Percentiles rank a stretch among this genome's conserved stretches.
phyloP scores from a whole-genome alignment of 2,888 invertebrate species.

The Ochropleura plecta region DNA sequence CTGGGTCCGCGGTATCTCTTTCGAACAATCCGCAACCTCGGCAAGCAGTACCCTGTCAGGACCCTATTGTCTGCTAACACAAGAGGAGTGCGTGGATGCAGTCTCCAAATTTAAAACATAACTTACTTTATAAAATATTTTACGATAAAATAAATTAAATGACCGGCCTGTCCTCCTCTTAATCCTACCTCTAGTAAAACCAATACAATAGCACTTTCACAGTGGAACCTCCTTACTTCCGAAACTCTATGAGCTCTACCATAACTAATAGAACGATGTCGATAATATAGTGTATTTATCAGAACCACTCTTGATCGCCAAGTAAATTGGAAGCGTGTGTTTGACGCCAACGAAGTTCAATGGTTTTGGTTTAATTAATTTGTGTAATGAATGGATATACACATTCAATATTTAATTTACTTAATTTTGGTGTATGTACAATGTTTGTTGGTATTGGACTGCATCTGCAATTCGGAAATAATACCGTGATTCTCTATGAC shows the following conservation, averaged over 20 bases:
- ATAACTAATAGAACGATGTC: conserved; percentile 26
- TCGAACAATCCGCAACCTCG: no score
- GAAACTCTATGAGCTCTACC: conserved; percentile 1
- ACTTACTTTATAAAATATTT: neutral
- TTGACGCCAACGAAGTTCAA: conserved; percentile 51
- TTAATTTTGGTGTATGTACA: conserved; percentile 36
- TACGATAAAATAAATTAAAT: neutral
- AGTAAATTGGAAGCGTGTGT: conserved; percentile 52
- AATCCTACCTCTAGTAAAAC: no score
- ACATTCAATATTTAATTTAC: conserved; percentile 42
- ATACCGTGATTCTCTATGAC: neutral
- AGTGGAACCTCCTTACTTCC: neutral
- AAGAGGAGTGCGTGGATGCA: no score
- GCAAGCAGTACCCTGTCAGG: no score
- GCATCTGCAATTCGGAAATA: conserved; percentile 8
- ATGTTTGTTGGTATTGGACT: conserved; percentile 1
- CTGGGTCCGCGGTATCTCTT: no score
- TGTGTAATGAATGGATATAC: conserved; percentile 44
- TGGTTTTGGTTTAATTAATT: conserved; percentile 59
- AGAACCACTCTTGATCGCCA: conserved; percentile 34
- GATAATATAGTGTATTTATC: conserved; percentile 10
- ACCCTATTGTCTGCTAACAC: no score
- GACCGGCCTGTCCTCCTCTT: neutral
- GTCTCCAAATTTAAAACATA: neutral
- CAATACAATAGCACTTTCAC: neutral